Conservation (phyloP, 2,113 vertebrate genomes). For the Dasyurus viverrinus region DNA sequence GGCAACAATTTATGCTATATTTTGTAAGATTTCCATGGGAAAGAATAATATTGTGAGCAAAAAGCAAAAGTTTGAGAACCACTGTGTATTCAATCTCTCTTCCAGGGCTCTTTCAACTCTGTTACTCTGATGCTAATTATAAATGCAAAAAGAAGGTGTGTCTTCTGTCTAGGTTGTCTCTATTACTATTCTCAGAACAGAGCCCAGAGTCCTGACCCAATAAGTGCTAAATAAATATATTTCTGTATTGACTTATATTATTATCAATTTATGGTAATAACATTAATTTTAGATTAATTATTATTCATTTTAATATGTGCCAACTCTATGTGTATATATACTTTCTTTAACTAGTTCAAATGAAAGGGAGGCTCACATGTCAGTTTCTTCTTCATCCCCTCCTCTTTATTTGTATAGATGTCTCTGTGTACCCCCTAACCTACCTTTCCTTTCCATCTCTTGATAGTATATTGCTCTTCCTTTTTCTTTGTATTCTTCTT, state of each 20-base stretch:
- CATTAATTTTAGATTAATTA: no score
- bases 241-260: neutral
- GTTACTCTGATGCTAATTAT: neutral
- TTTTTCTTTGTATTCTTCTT: neutral
- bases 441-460: neutral
- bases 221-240: neutral
- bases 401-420: neutral
- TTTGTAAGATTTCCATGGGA: neutral
- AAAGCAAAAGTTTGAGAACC: neutral
- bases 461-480: neutral
- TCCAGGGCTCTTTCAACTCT: neutral
- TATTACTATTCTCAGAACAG: neutral
- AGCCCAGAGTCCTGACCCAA: neutral
- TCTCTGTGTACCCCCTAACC: neutral
- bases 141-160: neutral
- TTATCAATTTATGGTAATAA: no score
- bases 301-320: neutral
- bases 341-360: neutral
- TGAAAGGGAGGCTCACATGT: neutral
- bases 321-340: neutral
- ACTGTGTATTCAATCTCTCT: neutral
- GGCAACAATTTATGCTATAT: neutral
- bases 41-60: neutral
- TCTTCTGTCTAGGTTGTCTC: neutral
- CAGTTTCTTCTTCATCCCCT: neutral